Conservation (phyloP, 2,888 invertebrate genomes). For the Xanthia icteritia region DNA sequence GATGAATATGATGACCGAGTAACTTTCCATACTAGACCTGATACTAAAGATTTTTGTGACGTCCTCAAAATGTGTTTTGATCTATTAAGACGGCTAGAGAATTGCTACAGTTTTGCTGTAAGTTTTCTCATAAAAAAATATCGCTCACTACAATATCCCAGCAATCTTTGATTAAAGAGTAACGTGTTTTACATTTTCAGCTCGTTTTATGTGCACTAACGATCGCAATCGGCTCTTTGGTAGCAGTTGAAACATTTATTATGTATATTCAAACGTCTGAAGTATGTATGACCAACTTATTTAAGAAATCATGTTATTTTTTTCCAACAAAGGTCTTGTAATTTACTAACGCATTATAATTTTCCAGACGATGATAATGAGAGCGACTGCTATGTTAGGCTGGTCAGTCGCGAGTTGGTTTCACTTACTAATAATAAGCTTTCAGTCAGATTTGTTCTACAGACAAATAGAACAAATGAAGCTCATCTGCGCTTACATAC, state of each 20-base stretch:
- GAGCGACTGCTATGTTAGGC: conserved; percentile 69
- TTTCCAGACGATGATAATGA: conserved; percentile 70
- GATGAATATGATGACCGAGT: conserved; percentile 73
- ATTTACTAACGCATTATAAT: conserved; percentile 16
- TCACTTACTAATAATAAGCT: conserved; percentile 62
- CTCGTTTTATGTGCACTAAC: conserved; percentile 65
- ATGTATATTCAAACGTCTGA: conserved; percentile 72
- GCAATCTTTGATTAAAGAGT: background rate
- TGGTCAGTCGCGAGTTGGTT: conserved; percentile 76
- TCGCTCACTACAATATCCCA: background rate
- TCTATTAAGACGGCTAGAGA: conserved; percentile 68
- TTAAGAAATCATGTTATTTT: background rate
- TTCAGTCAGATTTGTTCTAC: conserved; percentile 72
- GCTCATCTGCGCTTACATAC: conserved; percentile 80
- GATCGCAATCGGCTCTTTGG: conserved; percentile 72
- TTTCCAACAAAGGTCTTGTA: background rate
- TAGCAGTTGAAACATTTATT: conserved; percentile 75
- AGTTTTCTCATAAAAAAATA: conserved; percentile 55
- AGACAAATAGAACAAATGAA: conserved; percentile 79
- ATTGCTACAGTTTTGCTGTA: conserved; percentile 74
- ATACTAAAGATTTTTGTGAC: conserved; percentile 67
- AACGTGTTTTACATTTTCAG: conserved; percentile 61
- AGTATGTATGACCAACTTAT: conserved; percentile 25
- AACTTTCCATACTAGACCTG: conserved; percentile 70
- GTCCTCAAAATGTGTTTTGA: conserved; percentile 74